Conservation (phyloP, 2,797 vertebrate species). For the Pseudochirops cupreus region DNA sequence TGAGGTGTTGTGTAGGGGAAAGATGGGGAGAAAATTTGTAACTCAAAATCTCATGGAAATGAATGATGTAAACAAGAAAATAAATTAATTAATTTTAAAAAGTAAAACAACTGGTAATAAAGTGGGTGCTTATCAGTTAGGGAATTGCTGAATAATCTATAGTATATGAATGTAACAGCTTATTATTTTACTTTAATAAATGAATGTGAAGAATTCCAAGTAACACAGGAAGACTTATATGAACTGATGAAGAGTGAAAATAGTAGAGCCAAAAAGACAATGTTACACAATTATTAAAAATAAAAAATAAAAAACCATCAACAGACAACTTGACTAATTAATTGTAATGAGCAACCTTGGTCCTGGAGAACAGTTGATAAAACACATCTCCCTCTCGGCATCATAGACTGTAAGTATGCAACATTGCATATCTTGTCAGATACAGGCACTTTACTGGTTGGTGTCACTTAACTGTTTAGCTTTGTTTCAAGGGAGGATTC, state of each 20-base stretch:
- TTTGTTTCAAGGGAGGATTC: neutral
- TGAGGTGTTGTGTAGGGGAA: too few species aligned
- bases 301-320: neutral
- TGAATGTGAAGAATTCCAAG: neutral
- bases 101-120: neutral
- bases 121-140: neutral
- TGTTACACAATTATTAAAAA: neutral
- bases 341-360: neutral
- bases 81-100: too few species aligned
- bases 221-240: neutral
- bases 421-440: neutral
- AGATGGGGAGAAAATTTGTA: too few species aligned
- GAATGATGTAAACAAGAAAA: too few species aligned
- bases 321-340: neutral
- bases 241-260: neutral
- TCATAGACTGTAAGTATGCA: neutral
- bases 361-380: neutral
- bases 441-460: neutral
- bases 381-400: neutral
- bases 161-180: neutral
- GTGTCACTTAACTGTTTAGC: neutral
- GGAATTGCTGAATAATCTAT: neutral
- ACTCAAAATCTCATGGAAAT: too few species aligned
- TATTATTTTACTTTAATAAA: neutral
- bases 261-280: neutral